Percentiles rank a stretch among this genome's conserved stretches.
These are phyloP conservation scores for Hypsopygia costalis DNA, from an alignment of 2,888 invertebrate species.

Conservation along the genomic window DNA sequence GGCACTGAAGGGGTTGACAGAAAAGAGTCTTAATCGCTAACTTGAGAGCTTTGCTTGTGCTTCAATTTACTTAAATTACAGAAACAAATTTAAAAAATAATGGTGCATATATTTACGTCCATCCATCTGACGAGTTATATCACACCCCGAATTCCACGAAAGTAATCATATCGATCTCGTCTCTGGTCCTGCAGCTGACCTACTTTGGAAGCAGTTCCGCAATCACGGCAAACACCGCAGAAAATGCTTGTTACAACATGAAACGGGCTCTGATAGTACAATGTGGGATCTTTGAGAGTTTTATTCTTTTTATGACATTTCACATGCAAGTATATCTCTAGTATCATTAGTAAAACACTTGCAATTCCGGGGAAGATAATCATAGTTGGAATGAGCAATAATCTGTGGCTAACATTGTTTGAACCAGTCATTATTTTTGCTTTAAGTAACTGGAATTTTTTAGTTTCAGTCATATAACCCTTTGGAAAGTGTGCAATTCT, in stretches of 20 bases:
- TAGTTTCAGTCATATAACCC: constrained; percentile 47
- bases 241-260: constrained; percentile 85
- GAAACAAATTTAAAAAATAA: too few relatives aligned
- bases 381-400: constrained; percentile 81
- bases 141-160: constrained; percentile 29
- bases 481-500: constrained; percentile 38
- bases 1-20: too few relatives aligned
- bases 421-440: constrained; percentile 58
- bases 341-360: constrained; percentile 66
- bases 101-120: too few relatives aligned
- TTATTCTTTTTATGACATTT: constrained; percentile 85
- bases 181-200: constrained; percentile 84
- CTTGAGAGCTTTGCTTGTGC: too few relatives aligned
- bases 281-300: constrained; percentile 71
- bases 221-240: constrained; percentile 67
- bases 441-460: constrained; percentile 54
- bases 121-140: too few relatives aligned
- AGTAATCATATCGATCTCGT: constrained; percentile 57
- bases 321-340: constrained; percentile 84
- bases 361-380: constrained; percentile 79
- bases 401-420: constrained; percentile 61
- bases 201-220: constrained; percentile 76
- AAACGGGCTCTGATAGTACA: constrained; percentile 86
- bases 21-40: too few relatives aligned
- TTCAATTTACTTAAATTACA: too few relatives aligned